These are phyloP conservation scores for Neuroscelio doddi DNA, from an alignment of 2,888 invertebrate species.

Conservation along the genomic window DNA sequence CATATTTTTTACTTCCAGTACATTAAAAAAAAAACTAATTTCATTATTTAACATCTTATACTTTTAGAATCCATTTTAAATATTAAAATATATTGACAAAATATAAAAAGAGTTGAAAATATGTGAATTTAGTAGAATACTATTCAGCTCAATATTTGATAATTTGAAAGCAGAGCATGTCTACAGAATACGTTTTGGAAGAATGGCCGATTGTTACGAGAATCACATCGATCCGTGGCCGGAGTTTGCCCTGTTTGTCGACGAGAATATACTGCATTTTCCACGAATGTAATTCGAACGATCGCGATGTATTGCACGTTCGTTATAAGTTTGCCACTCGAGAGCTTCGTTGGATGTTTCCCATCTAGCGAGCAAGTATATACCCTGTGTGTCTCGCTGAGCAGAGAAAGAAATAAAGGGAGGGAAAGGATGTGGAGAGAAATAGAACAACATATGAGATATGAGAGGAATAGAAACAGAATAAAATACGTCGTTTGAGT, in stretches of 20 bases:
- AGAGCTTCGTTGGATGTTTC: conserved; percentile 50
- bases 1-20: no score
- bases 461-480: neutral
- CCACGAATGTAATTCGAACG: conserved; percentile 41
- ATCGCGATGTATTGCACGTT: conserved; percentile 42
- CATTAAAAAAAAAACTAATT: no score
- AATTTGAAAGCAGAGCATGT: neutral
- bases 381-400: conserved; percentile 8
- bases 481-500: conserved; percentile 44
- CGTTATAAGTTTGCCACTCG: conserved; percentile 44
- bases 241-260: conserved; percentile 28
- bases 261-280: conserved; percentile 29
- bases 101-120: no score
- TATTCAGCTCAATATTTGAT: neutral
- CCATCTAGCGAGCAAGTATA: conserved; percentile 40
- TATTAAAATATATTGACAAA: no score
- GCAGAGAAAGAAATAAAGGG: conserved; percentile 14
- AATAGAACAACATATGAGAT: conserved; percentile 9
- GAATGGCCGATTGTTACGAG: conserved; percentile 26
- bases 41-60: no score
- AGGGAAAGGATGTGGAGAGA: conserved; percentile 29
- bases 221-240: conserved; percentile 23
- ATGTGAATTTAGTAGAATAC: neutral
- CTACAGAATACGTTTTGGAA: conserved; percentile 9
- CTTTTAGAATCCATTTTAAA: no score